Evolutionary conservation across 2,888 invertebrate genomes (phyloP).

Genomic region (Craniophora ligustri): DNA sequence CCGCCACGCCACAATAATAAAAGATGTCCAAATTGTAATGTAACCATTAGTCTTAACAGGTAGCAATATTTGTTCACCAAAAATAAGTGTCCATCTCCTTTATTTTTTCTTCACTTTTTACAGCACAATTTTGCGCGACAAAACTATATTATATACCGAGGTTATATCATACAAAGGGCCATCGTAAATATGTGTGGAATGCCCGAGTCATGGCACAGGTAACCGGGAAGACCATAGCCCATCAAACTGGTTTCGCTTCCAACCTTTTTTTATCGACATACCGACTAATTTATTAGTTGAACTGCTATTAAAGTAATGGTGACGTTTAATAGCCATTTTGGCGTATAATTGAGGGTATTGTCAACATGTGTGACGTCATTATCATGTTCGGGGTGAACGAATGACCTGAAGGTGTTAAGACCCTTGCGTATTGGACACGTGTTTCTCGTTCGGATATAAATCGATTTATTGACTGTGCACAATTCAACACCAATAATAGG

Average conservation of each 20-base stretch:
- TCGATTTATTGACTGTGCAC: neutral
- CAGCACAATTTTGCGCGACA: conserved; percentile 30
- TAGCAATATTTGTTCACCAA: conserved; percentile 38
- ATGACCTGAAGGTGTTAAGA: conserved; percentile 16
- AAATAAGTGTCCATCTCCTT: conserved; percentile 15
- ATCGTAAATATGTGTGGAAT: conserved; percentile 61
- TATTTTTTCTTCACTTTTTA: conserved; percentile 27
- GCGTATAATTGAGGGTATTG: conserved; percentile 46
- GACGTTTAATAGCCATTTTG: conserved; percentile 45
- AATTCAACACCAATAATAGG: no score
- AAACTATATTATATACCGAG: conserved; percentile 16
- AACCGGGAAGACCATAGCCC: conserved; percentile 48
- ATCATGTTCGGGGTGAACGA: conserved; percentile 20
- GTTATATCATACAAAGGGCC: conserved; percentile 37
- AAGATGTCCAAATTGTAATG: conserved; percentile 16
- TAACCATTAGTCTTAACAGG: conserved; percentile 32
- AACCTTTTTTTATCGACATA: conserved; percentile 43
- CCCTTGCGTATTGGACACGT: conserved; percentile 3
- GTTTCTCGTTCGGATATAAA: neutral
- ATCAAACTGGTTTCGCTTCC: conserved; percentile 50
- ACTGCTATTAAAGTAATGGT: conserved; percentile 49
- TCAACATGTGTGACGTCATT: conserved; percentile 28
- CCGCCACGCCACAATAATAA: conserved; percentile 6
- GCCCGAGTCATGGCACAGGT: conserved; percentile 60
- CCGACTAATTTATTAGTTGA: conserved; percentile 47